These are phyloP conservation scores for Liolophura sinensis DNA, from an alignment of 1,140 invertebrate species.

Conservation along the genomic window DNA sequence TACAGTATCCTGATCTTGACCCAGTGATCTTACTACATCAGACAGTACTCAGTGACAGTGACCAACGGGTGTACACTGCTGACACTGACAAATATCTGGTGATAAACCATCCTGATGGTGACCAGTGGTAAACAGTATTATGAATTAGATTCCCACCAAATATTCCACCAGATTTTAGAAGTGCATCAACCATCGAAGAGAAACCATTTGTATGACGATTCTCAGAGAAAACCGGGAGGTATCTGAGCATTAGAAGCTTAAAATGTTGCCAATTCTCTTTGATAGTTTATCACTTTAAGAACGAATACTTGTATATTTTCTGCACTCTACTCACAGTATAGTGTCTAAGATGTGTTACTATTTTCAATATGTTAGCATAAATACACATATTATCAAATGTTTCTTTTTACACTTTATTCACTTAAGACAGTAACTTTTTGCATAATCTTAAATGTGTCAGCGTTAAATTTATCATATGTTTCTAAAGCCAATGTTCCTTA, in stretches of 20 bases:
- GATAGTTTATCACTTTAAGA: background rate
- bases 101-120: conserved; percentile 19
- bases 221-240: conserved; percentile 1
- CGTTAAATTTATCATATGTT: background rate
- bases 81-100: conserved; percentile 22
- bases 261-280: background rate
- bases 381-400: background rate
- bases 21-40: background rate
- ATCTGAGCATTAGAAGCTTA: background rate
- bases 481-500: background rate
- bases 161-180: background rate
- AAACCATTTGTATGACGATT: conserved; percentile 1
- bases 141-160: too few species aligned
- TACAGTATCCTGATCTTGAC: conserved; percentile 14
- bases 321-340: background rate
- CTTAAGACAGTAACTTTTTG: background rate
- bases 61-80: conserved; percentile 12
- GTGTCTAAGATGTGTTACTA: background rate
- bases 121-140: too few species aligned
- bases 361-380: background rate
- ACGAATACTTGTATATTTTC: background rate
- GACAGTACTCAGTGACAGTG: conserved; percentile 14
- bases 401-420: background rate
- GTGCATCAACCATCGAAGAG: background rate
- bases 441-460: background rate